Conservation (phyloP, 1,140 invertebrate genomes). For the Drosophila parvula region DNA sequence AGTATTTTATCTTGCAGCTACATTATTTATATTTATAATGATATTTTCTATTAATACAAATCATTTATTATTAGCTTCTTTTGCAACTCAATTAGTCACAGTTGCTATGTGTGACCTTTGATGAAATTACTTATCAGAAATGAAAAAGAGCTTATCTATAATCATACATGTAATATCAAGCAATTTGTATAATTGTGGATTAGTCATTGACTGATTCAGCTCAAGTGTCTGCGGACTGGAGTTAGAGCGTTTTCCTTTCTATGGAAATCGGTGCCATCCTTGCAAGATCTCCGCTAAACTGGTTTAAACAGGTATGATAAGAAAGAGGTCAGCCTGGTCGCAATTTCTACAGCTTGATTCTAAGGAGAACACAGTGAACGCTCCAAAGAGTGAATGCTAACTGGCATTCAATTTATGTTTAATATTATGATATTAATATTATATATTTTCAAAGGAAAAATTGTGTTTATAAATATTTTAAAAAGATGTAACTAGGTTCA, state of each 20-base stretch:
- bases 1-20: background rate
- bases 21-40: background rate
- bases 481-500: no score
- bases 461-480: no score
- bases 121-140: background rate
- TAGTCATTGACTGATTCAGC: background rate
- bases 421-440: background rate
- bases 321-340: conserved; percentile 4
- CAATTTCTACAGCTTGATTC: background rate
- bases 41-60: background rate
- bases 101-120: background rate
- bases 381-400: background rate
- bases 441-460: background rate
- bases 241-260: background rate
- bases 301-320: background rate
- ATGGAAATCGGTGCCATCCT: conserved; percentile 10
- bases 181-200: background rate
- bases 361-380: background rate
- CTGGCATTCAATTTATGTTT: no score
- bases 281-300: conserved; percentile 2
- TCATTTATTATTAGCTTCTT: background rate
- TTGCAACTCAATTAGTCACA: background rate
- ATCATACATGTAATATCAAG: background rate
- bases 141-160: background rate
- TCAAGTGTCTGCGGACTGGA: background rate